phyloP scores from a whole-genome alignment of 2,888 invertebrate genomes.

The Perdita meconis region DNA sequence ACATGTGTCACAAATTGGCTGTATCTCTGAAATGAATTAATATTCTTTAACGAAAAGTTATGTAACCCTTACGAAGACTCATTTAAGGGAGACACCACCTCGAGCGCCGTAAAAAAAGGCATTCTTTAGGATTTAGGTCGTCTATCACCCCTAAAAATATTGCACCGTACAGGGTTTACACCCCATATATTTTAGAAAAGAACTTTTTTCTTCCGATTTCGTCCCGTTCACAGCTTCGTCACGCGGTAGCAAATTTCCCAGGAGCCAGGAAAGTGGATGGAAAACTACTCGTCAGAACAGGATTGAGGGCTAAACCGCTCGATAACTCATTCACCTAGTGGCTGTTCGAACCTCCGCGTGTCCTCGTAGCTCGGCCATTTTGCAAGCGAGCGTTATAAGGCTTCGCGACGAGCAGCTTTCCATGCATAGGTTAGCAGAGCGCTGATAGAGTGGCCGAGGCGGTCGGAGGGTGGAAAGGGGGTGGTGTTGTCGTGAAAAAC shows the following conservation, averaged over 20 bases:
- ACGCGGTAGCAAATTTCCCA: not conserved
- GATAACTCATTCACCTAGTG: constrained; percentile 38
- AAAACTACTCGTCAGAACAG: not conserved
- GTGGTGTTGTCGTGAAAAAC: constrained; percentile 52
- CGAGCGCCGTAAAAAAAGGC: too few species aligned
- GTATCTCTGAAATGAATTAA: too few species aligned
- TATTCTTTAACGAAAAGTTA: too few species aligned
- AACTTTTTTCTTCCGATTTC: not conserved
- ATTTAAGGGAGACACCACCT: too few species aligned
- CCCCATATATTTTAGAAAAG: too few species aligned
- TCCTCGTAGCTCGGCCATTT: constrained; percentile 38
- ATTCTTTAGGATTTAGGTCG: too few species aligned
- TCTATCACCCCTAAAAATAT: too few species aligned
- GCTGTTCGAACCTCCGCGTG: constrained; percentile 15
- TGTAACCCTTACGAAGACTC: too few species aligned
- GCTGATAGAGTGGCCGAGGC: constrained; percentile 49
- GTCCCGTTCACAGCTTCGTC: not conserved
- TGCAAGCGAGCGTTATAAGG: constrained; percentile 57
- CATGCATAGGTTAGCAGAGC: constrained; percentile 79
- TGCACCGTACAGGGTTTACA: too few species aligned
- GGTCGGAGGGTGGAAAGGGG: too few species aligned
- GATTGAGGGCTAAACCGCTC: constrained; percentile 27
- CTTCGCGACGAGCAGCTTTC: constrained; percentile 61
- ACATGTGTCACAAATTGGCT: too few species aligned
- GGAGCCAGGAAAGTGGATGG: not conserved